These are phyloP conservation scores for Anthopleura xanthogrammica DNA, from an alignment of 92 coral and sea anemone genomes.

Conservation along the genomic window DNA sequence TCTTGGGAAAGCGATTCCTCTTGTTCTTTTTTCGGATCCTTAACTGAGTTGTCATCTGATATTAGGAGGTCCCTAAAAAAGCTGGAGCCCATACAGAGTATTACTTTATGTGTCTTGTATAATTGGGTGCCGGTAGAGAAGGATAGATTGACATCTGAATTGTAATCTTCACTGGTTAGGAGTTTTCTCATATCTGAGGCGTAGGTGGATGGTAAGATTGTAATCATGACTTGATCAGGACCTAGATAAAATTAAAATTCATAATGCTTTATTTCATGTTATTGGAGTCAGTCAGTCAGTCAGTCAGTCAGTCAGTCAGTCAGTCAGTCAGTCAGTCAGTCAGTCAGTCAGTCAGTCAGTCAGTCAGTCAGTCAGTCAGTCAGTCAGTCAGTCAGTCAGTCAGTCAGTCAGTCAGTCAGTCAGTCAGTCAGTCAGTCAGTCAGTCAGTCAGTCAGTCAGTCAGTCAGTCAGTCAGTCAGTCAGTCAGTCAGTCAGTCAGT, in stretches of 20 bases:
- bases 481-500: too few species aligned
- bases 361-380: background rate
- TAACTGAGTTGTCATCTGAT: background rate
- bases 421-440: too few species aligned
- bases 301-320: too few species aligned
- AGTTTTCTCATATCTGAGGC: constrained; percentile 57
- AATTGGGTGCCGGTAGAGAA: constrained; percentile 36
- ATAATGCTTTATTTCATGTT: too few species aligned
- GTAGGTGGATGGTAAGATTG: constrained; percentile 55
- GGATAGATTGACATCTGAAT: constrained; percentile 13
- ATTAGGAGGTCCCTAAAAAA: constrained; percentile 55
- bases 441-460: too few species aligned
- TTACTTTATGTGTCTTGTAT: constrained; percentile 69
- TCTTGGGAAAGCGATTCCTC: background rate
- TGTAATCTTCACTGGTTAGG: constrained; percentile 13
- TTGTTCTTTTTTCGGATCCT: background rate
- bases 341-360: background rate
- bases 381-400: too few species aligned
- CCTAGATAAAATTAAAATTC: background rate
- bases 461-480: too few species aligned
- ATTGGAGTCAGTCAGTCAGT: too few species aligned
- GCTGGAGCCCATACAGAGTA: constrained; percentile 66
- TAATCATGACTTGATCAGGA: constrained; percentile 20
- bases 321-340: too few species aligned
- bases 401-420: too few species aligned